A percentile compares a stretch with the other conserved stretches of the same genome.
Evolutionary conservation across 2,797 vertebrate species (phyloP).

Genomic region (Erithacus rubecula): DNA sequence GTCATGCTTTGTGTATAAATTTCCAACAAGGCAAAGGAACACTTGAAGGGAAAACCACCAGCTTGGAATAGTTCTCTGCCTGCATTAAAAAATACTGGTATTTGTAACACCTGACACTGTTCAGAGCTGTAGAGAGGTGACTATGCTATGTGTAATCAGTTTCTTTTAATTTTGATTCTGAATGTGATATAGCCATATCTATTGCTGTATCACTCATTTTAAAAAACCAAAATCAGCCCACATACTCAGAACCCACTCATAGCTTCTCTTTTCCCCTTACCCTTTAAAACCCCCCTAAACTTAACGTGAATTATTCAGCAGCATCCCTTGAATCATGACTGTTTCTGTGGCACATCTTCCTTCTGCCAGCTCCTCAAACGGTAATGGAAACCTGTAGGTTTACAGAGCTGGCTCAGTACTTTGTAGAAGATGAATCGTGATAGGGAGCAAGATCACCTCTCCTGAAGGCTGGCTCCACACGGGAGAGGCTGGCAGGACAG

Average conservation of each 20-base stretch:
- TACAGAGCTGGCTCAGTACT: neutral
- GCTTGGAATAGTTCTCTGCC: constrained; percentile 33
- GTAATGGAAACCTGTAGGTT: constrained; percentile 4
- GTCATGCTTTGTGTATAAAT: constrained; percentile 36
- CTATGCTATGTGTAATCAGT: neutral
- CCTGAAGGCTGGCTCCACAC: neutral
- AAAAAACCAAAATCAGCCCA: neutral
- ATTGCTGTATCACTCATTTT: neutral
- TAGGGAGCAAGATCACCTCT: neutral
- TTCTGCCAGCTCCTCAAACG: neutral
- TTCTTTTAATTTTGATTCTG: neutral
- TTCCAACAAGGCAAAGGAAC: constrained; percentile 25
- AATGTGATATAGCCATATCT: neutral
- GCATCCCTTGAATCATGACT: constrained; percentile 2
- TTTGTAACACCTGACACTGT: constrained; percentile 8
- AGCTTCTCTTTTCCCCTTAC: neutral
- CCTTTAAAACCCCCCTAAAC: constrained; percentile 22
- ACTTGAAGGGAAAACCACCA: constrained; percentile 10
- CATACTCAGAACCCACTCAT: neutral
- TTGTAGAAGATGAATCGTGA: neutral
- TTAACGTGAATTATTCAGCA: constrained; percentile 38
- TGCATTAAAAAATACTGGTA: constrained; percentile 7
- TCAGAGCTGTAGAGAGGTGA: neutral
- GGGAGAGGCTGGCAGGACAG: constrained; percentile 1
- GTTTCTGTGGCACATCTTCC: constrained; percentile 11